These are phyloP conservation scores for Scolopax mira DNA, from an alignment of 2,113 vertebrate genomes.

Conservation along the genomic window DNA sequence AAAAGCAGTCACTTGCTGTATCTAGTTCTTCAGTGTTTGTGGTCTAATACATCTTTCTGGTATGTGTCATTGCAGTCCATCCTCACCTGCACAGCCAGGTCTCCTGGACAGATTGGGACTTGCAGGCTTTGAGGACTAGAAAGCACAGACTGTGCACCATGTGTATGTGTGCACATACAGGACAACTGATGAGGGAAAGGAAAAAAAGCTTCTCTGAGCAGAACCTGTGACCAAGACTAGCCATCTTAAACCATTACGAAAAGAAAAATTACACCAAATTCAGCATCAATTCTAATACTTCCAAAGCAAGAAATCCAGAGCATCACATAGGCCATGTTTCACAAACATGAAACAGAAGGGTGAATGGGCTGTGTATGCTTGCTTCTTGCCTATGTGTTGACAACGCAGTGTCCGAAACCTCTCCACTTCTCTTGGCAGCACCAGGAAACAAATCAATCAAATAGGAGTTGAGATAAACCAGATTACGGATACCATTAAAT, in stretches of 20 bases:
- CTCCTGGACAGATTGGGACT: not conserved
- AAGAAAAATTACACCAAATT: not conserved
- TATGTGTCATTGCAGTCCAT: not conserved
- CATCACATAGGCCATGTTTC: accelerated
- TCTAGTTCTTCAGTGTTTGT: not conserved
- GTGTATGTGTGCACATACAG: no score
- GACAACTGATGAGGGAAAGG: not conserved
- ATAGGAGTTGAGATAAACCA: not conserved
- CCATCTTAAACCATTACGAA: not conserved
- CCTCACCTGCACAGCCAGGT: not conserved
- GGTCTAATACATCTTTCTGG: not conserved
- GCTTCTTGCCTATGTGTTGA: not conserved
- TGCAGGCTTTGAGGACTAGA: not conserved
- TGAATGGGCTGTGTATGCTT: not conserved
- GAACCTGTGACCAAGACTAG: not conserved
- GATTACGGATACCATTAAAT: not conserved
- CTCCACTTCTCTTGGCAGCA: not conserved
- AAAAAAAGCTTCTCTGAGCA: not conserved
- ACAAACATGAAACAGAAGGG: not conserved
- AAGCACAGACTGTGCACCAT: not conserved
- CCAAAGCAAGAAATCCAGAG: not conserved
- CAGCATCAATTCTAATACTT: not conserved
- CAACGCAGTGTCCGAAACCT: not conserved
- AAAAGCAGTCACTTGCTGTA: not conserved
- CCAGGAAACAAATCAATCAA: not conserved